Evolutionary conservation across 2,113 vertebrate species (phyloP), one percentile per base, ranked within the genome.

Genomic region (Parus major): DNA sequence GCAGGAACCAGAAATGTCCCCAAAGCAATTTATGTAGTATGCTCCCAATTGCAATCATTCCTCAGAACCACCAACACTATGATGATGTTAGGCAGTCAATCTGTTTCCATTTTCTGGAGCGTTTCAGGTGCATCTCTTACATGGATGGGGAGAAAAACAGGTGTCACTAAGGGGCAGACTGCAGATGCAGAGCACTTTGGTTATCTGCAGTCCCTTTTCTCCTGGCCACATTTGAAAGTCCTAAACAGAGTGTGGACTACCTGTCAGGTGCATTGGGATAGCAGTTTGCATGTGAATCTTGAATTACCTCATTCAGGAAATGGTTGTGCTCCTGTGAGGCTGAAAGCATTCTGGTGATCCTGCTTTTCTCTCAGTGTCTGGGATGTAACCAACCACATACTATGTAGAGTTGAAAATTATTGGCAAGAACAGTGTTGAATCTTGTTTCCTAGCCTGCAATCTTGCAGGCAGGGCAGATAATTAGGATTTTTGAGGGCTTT

Each of bases 61-160:
- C 64, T 73, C 56, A 78, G 24, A 27, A 65, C 11, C 4, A 1
- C 23, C 17, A 79, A 28, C 23, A 35, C 55, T 66, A 6, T 3
- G 17, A 8, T 53, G 47, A 28, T 49, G 17, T 59, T 66, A 53
- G 52, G 47, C 39, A 63, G 52, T 16, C 52, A 28, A 4, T 70
- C 52, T 71, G 9, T 72, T 76, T 80, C 49, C 5, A 0, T 56
- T 29, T 64, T 64, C 22, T 75, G 39, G 24, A 69, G 12, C 16
- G 3, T 47, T 1, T 0, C 21, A 47, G 65, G 21, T 35, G 33
- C 18, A 7, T 41, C 15, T 36, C 46, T 65, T 10, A 2, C 1
- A 10, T 20, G 63, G 44, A 44, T 23, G 29, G 33, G 82, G 36
- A 25, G 46, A 47, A 31, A 56, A 17, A 8, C 6, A 27, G 13